Percentiles rank a stretch among this genome's conserved stretches.
phyloP scores from a whole-genome alignment of 2,113 vertebrate species.

The Verasper variegatus region DNA sequence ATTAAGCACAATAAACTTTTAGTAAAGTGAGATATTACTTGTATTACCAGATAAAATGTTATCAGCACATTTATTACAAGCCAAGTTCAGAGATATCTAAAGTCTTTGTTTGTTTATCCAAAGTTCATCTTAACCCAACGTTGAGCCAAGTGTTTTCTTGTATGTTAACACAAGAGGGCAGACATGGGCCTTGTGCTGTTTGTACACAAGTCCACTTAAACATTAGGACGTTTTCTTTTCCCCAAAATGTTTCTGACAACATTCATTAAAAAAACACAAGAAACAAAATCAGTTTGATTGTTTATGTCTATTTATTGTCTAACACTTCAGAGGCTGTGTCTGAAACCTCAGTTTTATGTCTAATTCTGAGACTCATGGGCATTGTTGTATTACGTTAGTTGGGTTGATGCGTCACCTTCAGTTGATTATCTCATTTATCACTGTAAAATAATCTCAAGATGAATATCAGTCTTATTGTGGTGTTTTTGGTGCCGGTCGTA shows the following conservation, averaged over 20 bases:
- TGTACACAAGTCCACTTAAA: background rate
- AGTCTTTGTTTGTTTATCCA: too few species aligned
- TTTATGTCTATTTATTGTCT: background rate
- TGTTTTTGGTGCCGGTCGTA: background rate
- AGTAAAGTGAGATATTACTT: too few species aligned
- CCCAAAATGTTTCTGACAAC: background rate
- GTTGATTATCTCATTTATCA: background rate
- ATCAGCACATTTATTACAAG: too few species aligned
- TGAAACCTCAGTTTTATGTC: too few species aligned
- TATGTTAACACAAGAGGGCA: slow-evolving; percentile 62
- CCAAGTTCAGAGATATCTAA: too few species aligned
- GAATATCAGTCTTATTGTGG: background rate
- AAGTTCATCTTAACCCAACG: background rate
- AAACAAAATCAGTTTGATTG: background rate
- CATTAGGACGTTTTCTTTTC: background rate
- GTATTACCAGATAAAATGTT: too few species aligned
- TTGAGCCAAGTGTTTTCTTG: background rate
- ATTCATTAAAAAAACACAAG: background rate
- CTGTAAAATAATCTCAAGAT: background rate
- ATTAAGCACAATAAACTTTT: too few species aligned
- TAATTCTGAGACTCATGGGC: too few species aligned
- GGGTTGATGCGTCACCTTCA: too few species aligned
- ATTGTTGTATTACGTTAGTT: too few species aligned
- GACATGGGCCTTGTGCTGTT: background rate
- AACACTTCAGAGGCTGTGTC: too few species aligned